These are phyloP conservation scores for Andinoacara biseriatus DNA, from an alignment of 2,113 vertebrate genomes.

Conservation along the genomic window DNA sequence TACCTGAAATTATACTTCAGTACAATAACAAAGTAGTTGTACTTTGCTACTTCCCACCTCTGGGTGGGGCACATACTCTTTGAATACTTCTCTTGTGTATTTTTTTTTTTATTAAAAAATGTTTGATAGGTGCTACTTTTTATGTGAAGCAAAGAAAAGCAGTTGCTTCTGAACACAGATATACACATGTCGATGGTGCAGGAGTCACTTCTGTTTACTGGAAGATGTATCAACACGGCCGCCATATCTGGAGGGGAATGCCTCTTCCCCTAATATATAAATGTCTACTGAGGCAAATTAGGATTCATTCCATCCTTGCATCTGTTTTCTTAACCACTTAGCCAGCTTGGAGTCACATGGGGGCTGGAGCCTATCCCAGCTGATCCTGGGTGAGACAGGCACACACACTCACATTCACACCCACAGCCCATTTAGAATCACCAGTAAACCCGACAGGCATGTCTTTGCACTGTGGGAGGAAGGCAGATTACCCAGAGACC, in stretches of 20 bases:
- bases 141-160: neutral
- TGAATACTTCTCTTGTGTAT: neutral
- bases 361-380: neutral
- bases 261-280: fast-evolving
- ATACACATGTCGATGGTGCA: neutral
- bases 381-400: neutral
- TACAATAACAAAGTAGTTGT: too few relatives aligned
- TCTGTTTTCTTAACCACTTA: neutral
- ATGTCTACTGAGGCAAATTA: neutral
- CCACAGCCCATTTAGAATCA: neutral
- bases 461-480: neutral
- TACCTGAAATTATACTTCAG: too few relatives aligned
- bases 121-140: neutral
- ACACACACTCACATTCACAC: neutral
- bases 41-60: too few relatives aligned
- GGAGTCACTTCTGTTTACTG: neutral
- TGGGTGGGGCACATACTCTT: too few relatives aligned
- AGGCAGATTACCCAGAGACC: neutral
- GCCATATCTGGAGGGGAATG: neutral
- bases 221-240: fast-evolving
- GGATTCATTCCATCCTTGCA: neutral
- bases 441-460: neutral
- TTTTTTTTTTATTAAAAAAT: neutral
- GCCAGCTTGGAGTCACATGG: neutral
- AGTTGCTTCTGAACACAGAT: neutral